A percentile compares a stretch with the other conserved stretches of the same genome.
These are phyloP conservation scores for Pocillopora meandrina DNA, from an alignment of 92 coral and sea anemone species.

Conservation along the genomic window DNA sequence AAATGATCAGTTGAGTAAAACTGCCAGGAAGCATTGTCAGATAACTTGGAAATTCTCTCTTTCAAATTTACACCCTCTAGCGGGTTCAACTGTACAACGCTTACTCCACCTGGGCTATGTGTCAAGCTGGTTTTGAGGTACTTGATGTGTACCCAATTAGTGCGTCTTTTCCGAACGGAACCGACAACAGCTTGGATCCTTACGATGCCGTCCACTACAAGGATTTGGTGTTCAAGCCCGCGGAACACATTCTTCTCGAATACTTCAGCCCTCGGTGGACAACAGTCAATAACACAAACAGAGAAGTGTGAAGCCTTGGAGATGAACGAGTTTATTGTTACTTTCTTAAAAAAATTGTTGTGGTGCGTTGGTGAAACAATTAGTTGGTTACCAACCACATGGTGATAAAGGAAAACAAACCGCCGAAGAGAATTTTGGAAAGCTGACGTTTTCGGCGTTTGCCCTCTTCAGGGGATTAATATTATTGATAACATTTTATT, in stretches of 20 bases:
- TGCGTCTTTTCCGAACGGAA: conserved; percentile 61
- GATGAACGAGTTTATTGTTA: background rate
- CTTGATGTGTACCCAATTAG: conserved; percentile 64
- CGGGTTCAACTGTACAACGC: conserved; percentile 67
- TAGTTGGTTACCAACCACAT: no score
- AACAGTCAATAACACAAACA: no score
- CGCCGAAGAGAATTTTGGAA: no score
- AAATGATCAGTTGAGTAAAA: no score
- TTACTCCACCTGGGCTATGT: conserved; percentile 62
- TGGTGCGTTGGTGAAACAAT: no score
- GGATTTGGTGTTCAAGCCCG: conserved; percentile 48
- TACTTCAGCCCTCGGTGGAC: conserved; percentile 25
- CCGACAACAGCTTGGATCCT: conserved; percentile 35
- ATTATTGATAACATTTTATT: no score
- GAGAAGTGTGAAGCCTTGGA: background rate
- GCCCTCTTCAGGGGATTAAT: no score
- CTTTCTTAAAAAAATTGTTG: no score
- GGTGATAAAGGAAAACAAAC: no score
- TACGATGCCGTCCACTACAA: conserved; percentile 61
- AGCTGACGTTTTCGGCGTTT: no score
- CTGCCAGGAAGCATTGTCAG: no score
- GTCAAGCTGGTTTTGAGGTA: conserved; percentile 58
- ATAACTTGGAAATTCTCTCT: no score
- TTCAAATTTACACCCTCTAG: conserved; percentile 19
- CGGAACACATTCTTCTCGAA: conserved; percentile 39